phyloP scores from a whole-genome alignment of 1,140 invertebrate species.

The Pachypsylla venusta region DNA sequence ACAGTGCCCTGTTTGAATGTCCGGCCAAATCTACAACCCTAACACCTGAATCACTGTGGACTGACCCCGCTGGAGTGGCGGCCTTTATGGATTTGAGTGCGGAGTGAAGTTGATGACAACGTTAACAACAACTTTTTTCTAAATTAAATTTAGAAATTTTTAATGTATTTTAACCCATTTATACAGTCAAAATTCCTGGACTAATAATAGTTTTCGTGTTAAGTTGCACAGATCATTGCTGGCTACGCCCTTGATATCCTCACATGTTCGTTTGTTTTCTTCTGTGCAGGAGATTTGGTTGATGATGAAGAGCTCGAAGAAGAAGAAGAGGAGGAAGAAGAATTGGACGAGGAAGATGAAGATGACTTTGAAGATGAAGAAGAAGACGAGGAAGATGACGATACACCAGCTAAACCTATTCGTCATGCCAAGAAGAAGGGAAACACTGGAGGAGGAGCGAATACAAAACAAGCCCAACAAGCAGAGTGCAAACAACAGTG shows the following conservation, averaged over 20 bases:
- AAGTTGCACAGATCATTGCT: neutral
- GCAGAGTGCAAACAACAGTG: too few species aligned
- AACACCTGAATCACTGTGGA: too few species aligned
- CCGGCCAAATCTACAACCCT: too few species aligned
- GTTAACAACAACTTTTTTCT: too few species aligned
- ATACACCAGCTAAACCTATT: slow-evolving; percentile 19
- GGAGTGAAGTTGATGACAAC: too few species aligned
- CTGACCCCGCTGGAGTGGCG: too few species aligned
- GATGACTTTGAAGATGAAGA: slow-evolving; percentile 31
- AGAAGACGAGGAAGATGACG: slow-evolving; percentile 22
- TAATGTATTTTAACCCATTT: neutral
- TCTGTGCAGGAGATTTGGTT: slow-evolving; percentile 44
- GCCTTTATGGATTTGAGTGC: too few species aligned
- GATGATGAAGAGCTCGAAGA: slow-evolving; percentile 62
- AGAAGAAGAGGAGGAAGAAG: slow-evolving; percentile 46
- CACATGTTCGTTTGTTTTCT: slow-evolving; percentile 8
- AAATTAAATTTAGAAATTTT: neutral
- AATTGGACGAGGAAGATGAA: slow-evolving; percentile 29
- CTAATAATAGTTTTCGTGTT: neutral
- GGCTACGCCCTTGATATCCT: neutral
- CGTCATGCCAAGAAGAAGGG: too few species aligned
- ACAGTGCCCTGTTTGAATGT: too few species aligned
- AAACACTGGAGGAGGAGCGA: too few species aligned
- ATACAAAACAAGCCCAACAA: too few species aligned
- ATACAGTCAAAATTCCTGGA: neutral